phyloP scores from a whole-genome alignment of 2,797 vertebrate species.

The Etheostoma perlongum region DNA sequence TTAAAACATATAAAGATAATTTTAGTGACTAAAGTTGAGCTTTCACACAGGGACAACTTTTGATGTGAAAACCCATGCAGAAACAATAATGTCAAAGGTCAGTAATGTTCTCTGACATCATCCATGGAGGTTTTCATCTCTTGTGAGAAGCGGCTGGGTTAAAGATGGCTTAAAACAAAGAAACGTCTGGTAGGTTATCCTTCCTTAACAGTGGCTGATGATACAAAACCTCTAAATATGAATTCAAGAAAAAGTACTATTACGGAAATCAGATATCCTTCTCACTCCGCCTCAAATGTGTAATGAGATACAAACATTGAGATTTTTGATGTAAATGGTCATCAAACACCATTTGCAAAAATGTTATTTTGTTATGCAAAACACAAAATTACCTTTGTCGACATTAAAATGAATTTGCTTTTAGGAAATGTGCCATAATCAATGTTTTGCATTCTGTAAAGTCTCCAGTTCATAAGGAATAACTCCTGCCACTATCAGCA shows the following conservation, averaged over 20 bases:
- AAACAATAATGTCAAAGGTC: slow-evolving; percentile 26
- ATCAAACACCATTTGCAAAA: slow-evolving; percentile 5
- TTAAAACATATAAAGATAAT: slow-evolving; percentile 19
- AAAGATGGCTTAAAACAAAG: slow-evolving; percentile 23
- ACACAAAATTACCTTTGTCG: slow-evolving; percentile 17
- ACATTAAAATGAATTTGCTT: slow-evolving; percentile 17
- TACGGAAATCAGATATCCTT: neutral
- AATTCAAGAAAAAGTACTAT: slow-evolving; percentile 3
- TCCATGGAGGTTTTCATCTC: slow-evolving; percentile 14
- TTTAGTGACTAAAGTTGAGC: slow-evolving; percentile 21
- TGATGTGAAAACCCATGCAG: slow-evolving; percentile 14
- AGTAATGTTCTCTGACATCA: slow-evolving; percentile 14
- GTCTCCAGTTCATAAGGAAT: neutral
- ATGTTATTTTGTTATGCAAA: neutral
- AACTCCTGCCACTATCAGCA: slow-evolving; percentile 8
- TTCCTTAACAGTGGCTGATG: neutral
- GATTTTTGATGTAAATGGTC: neutral
- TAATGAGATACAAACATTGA: neutral
- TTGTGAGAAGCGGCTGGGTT: slow-evolving; percentile 7
- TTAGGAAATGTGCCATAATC: slow-evolving; percentile 7
- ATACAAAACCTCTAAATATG: neutral
- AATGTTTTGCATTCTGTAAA: slow-evolving; percentile 6
- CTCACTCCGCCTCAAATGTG: neutral
- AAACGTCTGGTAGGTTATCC: neutral
- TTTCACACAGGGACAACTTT: slow-evolving; percentile 1